phyloP scores from a whole-genome alignment of 1,140 invertebrate species.

The Lucilia sericata region DNA sequence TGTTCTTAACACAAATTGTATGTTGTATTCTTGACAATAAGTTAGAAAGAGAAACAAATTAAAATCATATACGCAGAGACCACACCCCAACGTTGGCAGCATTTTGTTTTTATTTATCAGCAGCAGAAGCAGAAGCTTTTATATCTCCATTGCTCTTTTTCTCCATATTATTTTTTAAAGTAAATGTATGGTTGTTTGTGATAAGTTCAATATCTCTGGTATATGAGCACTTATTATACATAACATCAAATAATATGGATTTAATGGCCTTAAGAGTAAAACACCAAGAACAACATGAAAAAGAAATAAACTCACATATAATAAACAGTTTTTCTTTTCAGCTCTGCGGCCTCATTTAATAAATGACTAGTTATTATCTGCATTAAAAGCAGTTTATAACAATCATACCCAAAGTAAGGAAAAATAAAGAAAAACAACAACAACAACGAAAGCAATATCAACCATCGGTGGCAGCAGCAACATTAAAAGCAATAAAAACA shows the following conservation, averaged over 20 bases:
- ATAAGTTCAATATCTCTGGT: neutral
- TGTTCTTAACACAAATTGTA: too few species aligned
- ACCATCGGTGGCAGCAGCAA: neutral
- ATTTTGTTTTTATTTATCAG: neutral
- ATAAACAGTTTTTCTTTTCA: conserved; percentile 21
- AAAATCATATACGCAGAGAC: neutral
- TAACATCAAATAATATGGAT: conserved; percentile 41
- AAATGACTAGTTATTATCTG: conserved; percentile 42
- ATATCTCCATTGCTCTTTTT: neutral
- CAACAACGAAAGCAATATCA: neutral
- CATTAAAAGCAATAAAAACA: neutral
- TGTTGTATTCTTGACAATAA: neutral
- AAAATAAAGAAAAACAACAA: neutral
- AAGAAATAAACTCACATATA: conserved; percentile 3
- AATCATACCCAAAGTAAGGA: conserved; percentile 1
- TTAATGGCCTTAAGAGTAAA: conserved; percentile 25
- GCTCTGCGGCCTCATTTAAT: conserved; percentile 43
- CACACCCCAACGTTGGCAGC: conserved; percentile 26
- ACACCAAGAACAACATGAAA: neutral
- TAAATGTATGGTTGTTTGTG: neutral
- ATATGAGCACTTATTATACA: conserved; percentile 36
- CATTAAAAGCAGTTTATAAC: conserved; percentile 44
- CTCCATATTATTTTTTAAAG: neutral
- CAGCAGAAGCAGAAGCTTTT: neutral
- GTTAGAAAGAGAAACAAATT: neutral